These are phyloP conservation scores for Sapayoa aenigma DNA, from an alignment of 2,113 vertebrate genomes.

Conservation along the genomic window DNA sequence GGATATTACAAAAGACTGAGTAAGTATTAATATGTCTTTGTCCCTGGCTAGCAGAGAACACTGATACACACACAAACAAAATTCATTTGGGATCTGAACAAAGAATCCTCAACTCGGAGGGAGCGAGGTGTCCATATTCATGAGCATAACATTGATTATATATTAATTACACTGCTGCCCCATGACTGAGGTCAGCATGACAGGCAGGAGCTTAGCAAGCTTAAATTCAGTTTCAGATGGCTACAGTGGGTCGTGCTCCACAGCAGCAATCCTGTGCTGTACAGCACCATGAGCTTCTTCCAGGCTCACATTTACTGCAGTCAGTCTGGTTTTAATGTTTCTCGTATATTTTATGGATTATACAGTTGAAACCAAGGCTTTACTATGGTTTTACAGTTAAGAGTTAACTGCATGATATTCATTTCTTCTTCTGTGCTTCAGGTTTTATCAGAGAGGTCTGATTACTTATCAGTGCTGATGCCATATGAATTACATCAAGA, in stretches of 20 bases:
- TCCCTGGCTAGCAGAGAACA: constrained; percentile 6
- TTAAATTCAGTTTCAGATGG: neutral
- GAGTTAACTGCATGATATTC: constrained; percentile 22
- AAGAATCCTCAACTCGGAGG: neutral
- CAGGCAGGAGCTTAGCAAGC: neutral
- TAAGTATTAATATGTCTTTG: constrained; percentile 58
- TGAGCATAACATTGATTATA: neutral
- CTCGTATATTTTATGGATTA: neutral
- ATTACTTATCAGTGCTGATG: constrained; percentile 63
- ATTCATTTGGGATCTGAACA: constrained; percentile 35
- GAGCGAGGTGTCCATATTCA: neutral
- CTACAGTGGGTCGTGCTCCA: neutral
- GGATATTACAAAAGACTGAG: constrained; percentile 60
- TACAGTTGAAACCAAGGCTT: neutral
- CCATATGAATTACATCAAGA: constrained; percentile 50
- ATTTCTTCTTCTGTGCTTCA: constrained; percentile 5
- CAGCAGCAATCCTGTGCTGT: neutral
- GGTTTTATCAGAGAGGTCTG: constrained; percentile 58
- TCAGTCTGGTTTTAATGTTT: neutral
- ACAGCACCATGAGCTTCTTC: neutral
- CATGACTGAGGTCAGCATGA: neutral
- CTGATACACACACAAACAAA: constrained; percentile 40
- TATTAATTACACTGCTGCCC: neutral
- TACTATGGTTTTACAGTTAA: neutral
- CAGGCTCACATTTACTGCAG: neutral